A percentile compares a stretch with the other conserved stretches of the same genome.
Evolutionary conservation across 1,140 invertebrate genomes (phyloP).

Genomic region (Eumaeus atala): DNA sequence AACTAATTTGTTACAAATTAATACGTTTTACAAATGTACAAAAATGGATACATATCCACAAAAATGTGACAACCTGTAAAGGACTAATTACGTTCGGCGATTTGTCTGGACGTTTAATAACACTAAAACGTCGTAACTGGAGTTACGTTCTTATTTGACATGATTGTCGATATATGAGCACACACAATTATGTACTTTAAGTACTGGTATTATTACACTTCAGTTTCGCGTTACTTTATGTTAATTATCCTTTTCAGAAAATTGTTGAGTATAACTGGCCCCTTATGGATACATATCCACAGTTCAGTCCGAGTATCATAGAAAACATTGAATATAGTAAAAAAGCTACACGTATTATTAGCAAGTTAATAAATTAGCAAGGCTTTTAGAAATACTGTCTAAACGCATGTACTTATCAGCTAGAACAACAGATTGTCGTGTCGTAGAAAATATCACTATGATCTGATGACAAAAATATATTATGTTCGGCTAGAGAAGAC

Average conservation of each 20-base stretch:
- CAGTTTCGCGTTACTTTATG: too few species aligned
- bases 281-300: constrained; percentile 13
- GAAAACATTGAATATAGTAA: constrained; percentile 52
- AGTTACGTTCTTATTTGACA: too few species aligned
- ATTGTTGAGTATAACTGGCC: too few species aligned
- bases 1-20: constrained; percentile 14
- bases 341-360: constrained; percentile 58
- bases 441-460: constrained; percentile 67
- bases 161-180: too few species aligned
- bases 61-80: not conserved
- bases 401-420: constrained; percentile 49
- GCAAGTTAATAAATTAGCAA: constrained; percentile 32
- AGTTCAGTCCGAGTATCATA: constrained; percentile 53
- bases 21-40: constrained; percentile 44
- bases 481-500: constrained; percentile 2
- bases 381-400: constrained; percentile 56
- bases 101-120: too few species aligned
- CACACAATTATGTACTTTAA: too few species aligned
- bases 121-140: too few species aligned
- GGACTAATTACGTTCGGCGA: too few species aligned
- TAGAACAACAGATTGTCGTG: constrained; percentile 29
- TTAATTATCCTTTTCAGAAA: too few species aligned
- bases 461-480: constrained; percentile 63
- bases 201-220: too few species aligned
- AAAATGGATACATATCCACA: constrained; percentile 26